Percentiles rank a stretch among this genome's conserved stretches.
Conservation (phyloP, 2,113 vertebrate genomes). For the Macquaria ambigua region DNA sequence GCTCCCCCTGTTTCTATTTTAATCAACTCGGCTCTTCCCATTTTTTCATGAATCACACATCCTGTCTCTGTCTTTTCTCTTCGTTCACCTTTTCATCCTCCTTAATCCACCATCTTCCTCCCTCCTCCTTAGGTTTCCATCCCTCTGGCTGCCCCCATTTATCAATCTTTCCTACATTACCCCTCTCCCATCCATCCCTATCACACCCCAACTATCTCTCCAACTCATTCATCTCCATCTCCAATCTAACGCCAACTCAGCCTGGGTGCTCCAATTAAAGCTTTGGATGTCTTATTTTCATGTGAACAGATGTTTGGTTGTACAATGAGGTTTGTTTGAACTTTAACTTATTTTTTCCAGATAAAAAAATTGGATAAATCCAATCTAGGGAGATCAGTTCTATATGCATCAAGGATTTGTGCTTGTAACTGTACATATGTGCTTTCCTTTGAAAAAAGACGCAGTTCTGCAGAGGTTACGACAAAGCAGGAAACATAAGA, state of each 20-base stretch:
- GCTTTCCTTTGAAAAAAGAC: not conserved
- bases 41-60: conserved; percentile 12
- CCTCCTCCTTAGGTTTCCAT: conserved; percentile 22
- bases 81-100: conserved; percentile 35
- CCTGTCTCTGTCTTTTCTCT: conserved; percentile 10
- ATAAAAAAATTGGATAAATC: too few relatives aligned
- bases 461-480: not conserved
- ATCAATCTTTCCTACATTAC: conserved; percentile 29
- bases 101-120: conserved; percentile 38
- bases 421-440: not conserved
- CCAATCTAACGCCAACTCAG: not conserved
- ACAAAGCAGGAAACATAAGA: not conserved
- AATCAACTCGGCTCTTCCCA: not conserved
- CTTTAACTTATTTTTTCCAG: not conserved
- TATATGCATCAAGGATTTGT: too few relatives aligned
- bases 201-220: not conserved
- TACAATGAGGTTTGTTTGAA: not conserved
- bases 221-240: not conserved
- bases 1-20: not conserved
- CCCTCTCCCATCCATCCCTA: not conserved
- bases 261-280: not conserved
- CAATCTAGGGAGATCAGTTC: too few relatives aligned
- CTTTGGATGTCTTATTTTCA: not conserved
- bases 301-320: not conserved
- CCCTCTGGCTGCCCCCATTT: conserved; percentile 5